A percentile compares a stretch with the other conserved stretches of the same genome.
Conservation (phyloP, 2,797 vertebrate genomes). For the Premnoplex brunnescens region DNA sequence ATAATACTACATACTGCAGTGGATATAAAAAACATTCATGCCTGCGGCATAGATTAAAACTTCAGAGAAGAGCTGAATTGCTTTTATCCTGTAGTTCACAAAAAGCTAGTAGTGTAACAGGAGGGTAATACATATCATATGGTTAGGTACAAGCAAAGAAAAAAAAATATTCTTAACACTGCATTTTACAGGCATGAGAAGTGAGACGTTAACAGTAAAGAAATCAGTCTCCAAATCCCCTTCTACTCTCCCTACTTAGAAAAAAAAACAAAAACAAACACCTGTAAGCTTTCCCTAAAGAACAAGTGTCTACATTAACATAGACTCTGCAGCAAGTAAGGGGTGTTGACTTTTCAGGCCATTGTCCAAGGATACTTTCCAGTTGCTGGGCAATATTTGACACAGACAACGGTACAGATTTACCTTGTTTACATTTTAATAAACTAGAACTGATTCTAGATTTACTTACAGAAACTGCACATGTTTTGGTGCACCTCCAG, state of each 20-base stretch:
- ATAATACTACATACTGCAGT: neutral
- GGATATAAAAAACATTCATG: neutral
- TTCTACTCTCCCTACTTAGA: neutral
- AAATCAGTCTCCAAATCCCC: neutral
- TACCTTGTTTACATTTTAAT: neutral
- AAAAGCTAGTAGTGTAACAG: neutral
- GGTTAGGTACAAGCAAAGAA: neutral
- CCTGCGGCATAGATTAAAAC: neutral
- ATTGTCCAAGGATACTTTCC: neutral
- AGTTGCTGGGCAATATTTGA: neutral
- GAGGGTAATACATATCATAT: rapidly evolving
- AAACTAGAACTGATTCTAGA: neutral
- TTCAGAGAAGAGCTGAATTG: neutral
- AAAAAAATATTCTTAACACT: neutral
- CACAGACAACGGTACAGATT: neutral
- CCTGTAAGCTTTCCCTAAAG: neutral
- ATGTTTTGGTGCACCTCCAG: slow-evolving; percentile 70
- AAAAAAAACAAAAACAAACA: neutral
- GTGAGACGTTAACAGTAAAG: neutral
- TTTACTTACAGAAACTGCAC: slow-evolving; percentile 85
- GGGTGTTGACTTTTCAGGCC: neutral
- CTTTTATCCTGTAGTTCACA: neutral
- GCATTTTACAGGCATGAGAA: neutral
- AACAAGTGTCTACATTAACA: neutral
- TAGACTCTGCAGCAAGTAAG: neutral